Base-by-base conservation (phyloP, 2,797 vertebrate species). In the Scleropages formosus region DNA sequence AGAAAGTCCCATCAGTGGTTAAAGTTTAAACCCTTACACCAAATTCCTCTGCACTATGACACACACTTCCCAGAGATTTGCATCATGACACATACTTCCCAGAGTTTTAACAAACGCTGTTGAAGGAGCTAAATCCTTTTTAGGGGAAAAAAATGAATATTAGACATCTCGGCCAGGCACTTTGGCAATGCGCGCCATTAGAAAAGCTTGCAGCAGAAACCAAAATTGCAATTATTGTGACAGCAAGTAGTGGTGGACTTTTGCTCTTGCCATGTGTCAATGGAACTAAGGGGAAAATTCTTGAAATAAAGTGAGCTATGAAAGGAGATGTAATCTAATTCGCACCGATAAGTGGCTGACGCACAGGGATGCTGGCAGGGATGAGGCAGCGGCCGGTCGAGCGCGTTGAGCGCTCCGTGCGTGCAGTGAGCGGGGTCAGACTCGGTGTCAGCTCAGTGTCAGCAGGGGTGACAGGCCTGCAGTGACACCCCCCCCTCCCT, bases 1-100 rank as follows among this genome's bases (percentile, higher is more conserved):
- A 78, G 78, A 83, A 82, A 77, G 79, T 84, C 77, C 65, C 76
- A 76, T 69, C 83, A 86, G 81, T 79, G 84, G 88, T 90, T 90
- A 91, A 90, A 87, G 80, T 89, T 89, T 89, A 90, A 93, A 86
- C 79, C 72, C 62, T 1, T 74, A 82, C 84, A 79, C 80, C 67
- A 84, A 82, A 91, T 90, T 90, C 88, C 86, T 88, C 69, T 80
- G 80, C 87, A 85, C 84, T 78, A 84, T 78, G 76, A 83, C 73
- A 78, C 78, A 78, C 78, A 53, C 71, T 49, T 49, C 65, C 13
- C 31, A 39, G 31, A 2, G 31, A 39, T 39, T 39, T 39, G 31
- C 31, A 39, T 39, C 31, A 39, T 31, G 6, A 31, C 39, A 27
- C 22, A 27, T 10, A 39, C 31, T 8, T 15, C 12, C 7, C 6